These are phyloP conservation scores for Sprattus sprattus DNA, from an alignment of 2,113 vertebrate genomes.

Conservation along the genomic window DNA sequence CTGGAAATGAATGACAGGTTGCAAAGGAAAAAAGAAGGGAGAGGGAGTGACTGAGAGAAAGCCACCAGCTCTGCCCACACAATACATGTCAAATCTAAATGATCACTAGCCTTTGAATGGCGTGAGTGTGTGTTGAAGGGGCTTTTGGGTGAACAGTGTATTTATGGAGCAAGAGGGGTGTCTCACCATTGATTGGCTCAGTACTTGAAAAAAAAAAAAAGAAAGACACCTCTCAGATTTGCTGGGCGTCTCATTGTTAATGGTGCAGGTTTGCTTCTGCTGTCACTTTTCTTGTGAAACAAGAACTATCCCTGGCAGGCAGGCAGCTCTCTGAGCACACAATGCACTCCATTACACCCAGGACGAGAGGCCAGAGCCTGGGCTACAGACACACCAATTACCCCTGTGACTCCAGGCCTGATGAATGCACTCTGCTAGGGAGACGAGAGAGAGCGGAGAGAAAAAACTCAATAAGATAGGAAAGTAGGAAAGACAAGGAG, in stretches of 20 bases:
- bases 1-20: conserved; percentile 87
- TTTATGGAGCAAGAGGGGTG: neutral
- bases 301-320: conserved; percentile 36
- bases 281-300: conserved; percentile 59
- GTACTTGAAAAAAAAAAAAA: conserved; percentile 69
- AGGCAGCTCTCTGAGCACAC: conserved; percentile 39
- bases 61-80: conserved; percentile 77
- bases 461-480: neutral
- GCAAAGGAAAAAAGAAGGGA: conserved; percentile 64
- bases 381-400: conserved; percentile 1
- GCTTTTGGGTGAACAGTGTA: neutral
- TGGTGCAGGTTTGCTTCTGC: conserved; percentile 73
- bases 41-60: conserved; percentile 71
- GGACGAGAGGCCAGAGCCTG: neutral
- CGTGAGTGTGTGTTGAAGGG: conserved; percentile 27
- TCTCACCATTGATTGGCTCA: conserved; percentile 81
- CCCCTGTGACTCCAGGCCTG: neutral
- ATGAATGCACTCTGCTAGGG: neutral
- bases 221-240: conserved; percentile 86
- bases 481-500: neutral
- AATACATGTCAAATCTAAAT: conserved; percentile 92
- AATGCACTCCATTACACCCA: conserved; percentile 15
- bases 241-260: conserved; percentile 83
- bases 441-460: neutral
- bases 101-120: conserved; percentile 72